These are phyloP conservation scores for Epinotia ramella DNA, from an alignment of 2,888 invertebrate genomes.

Conservation along the genomic window DNA sequence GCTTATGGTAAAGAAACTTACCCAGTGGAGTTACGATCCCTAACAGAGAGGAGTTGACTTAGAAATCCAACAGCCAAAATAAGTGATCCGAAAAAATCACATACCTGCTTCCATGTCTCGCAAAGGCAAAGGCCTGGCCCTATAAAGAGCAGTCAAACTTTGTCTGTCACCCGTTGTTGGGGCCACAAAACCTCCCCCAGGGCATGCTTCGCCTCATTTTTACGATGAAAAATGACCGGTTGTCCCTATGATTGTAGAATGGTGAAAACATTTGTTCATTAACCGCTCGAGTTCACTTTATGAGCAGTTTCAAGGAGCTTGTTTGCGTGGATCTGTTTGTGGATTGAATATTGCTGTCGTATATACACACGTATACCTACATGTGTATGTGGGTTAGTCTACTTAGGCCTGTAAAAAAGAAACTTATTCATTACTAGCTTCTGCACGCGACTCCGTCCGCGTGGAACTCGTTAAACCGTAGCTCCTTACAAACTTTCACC, in stretches of 20 bases:
- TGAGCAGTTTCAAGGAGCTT: constrained; percentile 17
- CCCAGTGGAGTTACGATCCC: too few species aligned
- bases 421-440: too few species aligned
- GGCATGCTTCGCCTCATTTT: constrained; percentile 63
- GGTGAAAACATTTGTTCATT: constrained; percentile 72
- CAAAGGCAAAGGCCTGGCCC: constrained; percentile 60
- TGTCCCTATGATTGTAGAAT: constrained; percentile 64
- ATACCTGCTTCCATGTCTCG: constrained; percentile 51
- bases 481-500: too few species aligned
- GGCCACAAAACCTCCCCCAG: constrained; percentile 63
- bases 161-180: constrained; percentile 66
- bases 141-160: constrained; percentile 70
- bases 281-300: constrained; percentile 56
- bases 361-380: too few species aligned
- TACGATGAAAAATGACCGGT: constrained; percentile 75
- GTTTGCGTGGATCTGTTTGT: constrained; percentile 28
- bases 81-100: constrained; percentile 43
- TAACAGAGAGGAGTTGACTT: too few species aligned
- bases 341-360: neutral
- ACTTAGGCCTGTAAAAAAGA: neutral
- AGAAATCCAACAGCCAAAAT: neutral
- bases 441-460: too few species aligned
- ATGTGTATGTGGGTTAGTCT: neutral
- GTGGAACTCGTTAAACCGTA: too few species aligned
- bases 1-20: too few species aligned